phyloP scores from a whole-genome alignment of 1,140 invertebrate genomes.

The Anastrepha obliqua region DNA sequence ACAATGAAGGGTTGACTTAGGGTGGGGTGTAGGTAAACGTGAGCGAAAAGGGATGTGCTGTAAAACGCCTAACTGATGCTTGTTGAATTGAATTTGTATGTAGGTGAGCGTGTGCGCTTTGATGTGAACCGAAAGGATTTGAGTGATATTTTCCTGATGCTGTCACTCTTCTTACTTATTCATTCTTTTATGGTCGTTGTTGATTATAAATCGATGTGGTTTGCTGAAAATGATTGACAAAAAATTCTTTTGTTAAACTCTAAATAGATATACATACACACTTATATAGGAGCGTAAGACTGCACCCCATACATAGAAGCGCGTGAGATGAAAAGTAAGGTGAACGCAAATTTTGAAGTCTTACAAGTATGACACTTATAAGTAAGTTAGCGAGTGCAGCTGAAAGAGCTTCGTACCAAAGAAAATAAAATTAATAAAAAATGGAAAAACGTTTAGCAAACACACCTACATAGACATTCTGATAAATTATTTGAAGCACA shows the following conservation, averaged over 20 bases:
- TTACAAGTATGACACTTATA: too few species aligned
- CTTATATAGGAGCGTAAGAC: background rate
- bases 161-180: background rate
- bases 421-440: too few species aligned
- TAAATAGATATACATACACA: background rate
- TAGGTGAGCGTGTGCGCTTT: background rate
- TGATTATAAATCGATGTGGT: constrained; percentile 32
- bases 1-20: background rate
- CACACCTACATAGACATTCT: background rate
- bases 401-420: too few species aligned
- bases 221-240: background rate
- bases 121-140: background rate
- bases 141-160: constrained; percentile 1
- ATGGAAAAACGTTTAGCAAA: too few species aligned
- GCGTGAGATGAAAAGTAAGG: background rate
- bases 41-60: background rate
- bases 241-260: background rate
- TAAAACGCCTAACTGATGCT: background rate
- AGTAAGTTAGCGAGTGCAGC: too few species aligned
- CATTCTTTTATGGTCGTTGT: background rate
- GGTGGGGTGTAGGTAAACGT: background rate
- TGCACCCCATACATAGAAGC: background rate
- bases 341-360: too few species aligned
- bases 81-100: background rate
- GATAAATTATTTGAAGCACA: constrained; percentile 34